Conservation (phyloP, 2,797 vertebrate genomes). For the Falco concolor region DNA sequence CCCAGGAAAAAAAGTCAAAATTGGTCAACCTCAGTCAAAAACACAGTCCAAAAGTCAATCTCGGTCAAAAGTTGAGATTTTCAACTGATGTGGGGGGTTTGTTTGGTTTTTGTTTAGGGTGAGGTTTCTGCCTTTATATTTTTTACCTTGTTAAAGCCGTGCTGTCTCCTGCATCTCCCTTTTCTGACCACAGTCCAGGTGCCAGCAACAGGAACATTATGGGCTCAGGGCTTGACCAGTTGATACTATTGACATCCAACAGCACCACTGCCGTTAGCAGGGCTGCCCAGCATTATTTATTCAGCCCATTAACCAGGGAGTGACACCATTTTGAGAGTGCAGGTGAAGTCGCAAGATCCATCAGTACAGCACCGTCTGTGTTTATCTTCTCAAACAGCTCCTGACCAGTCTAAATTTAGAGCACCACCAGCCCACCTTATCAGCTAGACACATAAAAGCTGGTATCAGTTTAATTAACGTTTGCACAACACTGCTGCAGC, state of each 20-base stretch:
- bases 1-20: neutral
- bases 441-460: neutral
- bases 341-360: neutral
- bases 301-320: neutral
- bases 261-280: neutral
- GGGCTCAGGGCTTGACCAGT: neutral
- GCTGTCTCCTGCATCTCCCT: fast-evolving
- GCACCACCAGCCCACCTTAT: neutral
- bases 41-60: neutral
- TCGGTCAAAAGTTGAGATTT: neutral
- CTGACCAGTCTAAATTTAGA: neutral
- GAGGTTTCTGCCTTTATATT: neutral
- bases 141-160: neutral
- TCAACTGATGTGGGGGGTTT: fast-evolving
- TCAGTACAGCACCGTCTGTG: fast-evolving
- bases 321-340: neutral
- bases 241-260: neutral
- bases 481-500: neutral
- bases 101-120: neutral
- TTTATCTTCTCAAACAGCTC: neutral
- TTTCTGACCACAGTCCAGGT: neutral
- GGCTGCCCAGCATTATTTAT: neutral
- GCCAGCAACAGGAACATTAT: fast-evolving
- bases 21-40: neutral
- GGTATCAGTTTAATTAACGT: neutral